Conservation (phyloP, 2,888 invertebrate species). For the Endotricha flammealis region DNA sequence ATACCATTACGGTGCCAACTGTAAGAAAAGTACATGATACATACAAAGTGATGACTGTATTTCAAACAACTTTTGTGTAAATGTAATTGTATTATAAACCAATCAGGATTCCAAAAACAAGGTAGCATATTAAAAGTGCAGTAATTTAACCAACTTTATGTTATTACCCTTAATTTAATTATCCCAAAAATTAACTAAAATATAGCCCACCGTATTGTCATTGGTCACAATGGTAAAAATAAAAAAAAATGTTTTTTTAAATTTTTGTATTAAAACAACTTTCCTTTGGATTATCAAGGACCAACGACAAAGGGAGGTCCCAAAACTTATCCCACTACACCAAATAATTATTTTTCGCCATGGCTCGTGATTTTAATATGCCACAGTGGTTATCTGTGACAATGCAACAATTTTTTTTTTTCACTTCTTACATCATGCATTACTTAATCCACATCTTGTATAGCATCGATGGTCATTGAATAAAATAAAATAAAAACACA, state of each 20-base stretch:
- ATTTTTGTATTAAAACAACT: slow-evolving; percentile 3
- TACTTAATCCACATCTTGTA: too few species aligned
- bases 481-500: background rate
- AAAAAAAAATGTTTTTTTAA: slow-evolving; percentile 10
- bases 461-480: too few species aligned
- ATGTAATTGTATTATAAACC: too few species aligned
- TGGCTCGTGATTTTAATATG: slow-evolving; percentile 27
- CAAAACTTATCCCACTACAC: slow-evolving; percentile 64
- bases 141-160: slow-evolving; percentile 23
- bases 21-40: too few species aligned
- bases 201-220: slow-evolving; percentile 32
- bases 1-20: too few species aligned
- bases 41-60: too few species aligned
- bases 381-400: slow-evolving; percentile 30
- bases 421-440: too few species aligned
- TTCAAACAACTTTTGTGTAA: too few species aligned
- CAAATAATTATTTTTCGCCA: slow-evolving; percentile 45
- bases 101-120: slow-evolving; percentile 9
- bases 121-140: slow-evolving; percentile 20
- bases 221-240: slow-evolving; percentile 27
- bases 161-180: slow-evolving; percentile 17
- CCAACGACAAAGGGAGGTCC: slow-evolving; percentile 47
- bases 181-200: slow-evolving; percentile 28
- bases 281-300: slow-evolving; percentile 10
- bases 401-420: too few species aligned